Base-by-base conservation (phyloP, 2,888 invertebrate species). In the Tenthredo notha region DNA sequence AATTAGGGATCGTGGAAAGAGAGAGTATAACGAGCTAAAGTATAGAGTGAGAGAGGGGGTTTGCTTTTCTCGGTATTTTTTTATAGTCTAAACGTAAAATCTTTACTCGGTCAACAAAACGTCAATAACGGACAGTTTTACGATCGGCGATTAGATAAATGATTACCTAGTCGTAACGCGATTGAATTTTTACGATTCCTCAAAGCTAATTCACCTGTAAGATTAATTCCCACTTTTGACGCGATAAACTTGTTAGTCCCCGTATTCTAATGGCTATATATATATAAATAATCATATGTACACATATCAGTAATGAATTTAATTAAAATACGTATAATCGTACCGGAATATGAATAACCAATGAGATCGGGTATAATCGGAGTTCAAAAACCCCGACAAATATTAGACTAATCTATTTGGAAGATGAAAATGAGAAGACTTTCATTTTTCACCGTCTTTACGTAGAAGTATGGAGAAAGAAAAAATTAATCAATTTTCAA, bases 111-210 rank as follows among this genome's bases (percentile, higher is more conserved):
- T 80, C 58, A 61, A 37, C 37, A 58, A 47, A 61, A 80, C 50
- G 77, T 54, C 10, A 10, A 61, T 75, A 43, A 21, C 77, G 7
- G 77, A 61, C 40, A 40, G 40, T 80, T 80, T 80, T 61, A 80
- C 58, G 58, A 80, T 29, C 58, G 61, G 21, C 29, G 58, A 80
- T 58, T 80, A 80, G 61, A 58, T 58, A 37, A 61, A 15, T 37
- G 21, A 80, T 80, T 37, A 58, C 33, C 61, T 40, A 80, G 43
- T 80, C 80, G 80, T 61, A 80, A 80, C 61, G 58, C 58, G 61
- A 61, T 37, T 80, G 12, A 80, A 80, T 80, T 37, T 80, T 58
- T 61, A 77, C 47, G 77, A 77, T 5, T 21, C 50, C 54, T 50
- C 29, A 54, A 29, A 77, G 29, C n/a, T 54, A 47, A 50, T 77